Conservation (phyloP, 1,140 invertebrate species). For the Zaprionus ornatus region DNA sequence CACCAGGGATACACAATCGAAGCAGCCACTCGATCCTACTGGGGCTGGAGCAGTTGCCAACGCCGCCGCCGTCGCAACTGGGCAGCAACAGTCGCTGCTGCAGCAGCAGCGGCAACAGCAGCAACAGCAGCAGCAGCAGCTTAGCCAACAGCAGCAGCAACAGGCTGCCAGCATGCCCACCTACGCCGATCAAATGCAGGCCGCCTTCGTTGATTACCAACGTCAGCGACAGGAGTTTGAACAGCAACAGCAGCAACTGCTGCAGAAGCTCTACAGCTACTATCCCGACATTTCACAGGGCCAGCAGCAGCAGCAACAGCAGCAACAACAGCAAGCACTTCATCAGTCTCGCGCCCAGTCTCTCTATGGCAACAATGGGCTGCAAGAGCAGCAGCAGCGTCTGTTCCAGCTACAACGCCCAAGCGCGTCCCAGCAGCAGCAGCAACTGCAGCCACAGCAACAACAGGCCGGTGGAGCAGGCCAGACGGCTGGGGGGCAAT, state of each 20-base stretch:
- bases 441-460: neutral
- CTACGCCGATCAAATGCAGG: conserved; percentile 73
- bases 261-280: conserved; percentile 60
- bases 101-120: conserved; percentile 26
- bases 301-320: neutral
- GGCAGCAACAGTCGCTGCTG: conserved; percentile 28
- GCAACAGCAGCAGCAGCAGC: conserved; percentile 12
- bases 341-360: neutral
- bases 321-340: neutral
- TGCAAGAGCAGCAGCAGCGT: conserved; percentile 39
- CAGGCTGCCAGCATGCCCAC: conserved; percentile 35
- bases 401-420: neutral
- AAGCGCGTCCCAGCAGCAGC: conserved; percentile 6
- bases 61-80: neutral
- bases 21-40: conserved; percentile 3
- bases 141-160: neutral
- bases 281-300: conserved; percentile 55
- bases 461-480: neutral
- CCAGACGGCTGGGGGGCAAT: conserved; percentile 5
- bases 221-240: conserved; percentile 64
- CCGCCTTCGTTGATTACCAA: conserved; percentile 66
- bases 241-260: conserved; percentile 69
- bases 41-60: conserved; percentile 15
- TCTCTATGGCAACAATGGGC: conserved; percentile 46
- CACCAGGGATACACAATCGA: conserved; percentile 4